These are phyloP conservation scores for Callocephalon fimbriatum DNA, from an alignment of 2,113 vertebrate species.

Conservation along the genomic window DNA sequence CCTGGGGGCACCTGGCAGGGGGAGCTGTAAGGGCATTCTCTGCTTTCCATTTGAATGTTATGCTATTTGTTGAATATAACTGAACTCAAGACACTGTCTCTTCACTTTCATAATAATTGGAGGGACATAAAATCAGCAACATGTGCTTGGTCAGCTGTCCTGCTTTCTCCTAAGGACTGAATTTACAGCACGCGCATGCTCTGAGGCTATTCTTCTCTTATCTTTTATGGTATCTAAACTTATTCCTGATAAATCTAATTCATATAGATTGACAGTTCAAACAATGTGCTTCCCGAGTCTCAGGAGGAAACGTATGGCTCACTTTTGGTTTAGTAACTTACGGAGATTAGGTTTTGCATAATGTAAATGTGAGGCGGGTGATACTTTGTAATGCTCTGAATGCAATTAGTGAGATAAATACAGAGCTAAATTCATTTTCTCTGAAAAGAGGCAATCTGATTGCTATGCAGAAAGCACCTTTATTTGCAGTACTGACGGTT, in stretches of 20 bases:
- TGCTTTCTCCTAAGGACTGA: slow-evolving; percentile 42
- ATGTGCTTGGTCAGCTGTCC: slow-evolving; percentile 46
- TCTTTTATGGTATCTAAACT: slow-evolving; percentile 36
- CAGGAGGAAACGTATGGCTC: slow-evolving; percentile 29
- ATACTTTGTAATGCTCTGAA: slow-evolving; percentile 60
- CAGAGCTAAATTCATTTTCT: slow-evolving; percentile 72
- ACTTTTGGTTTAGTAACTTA: slow-evolving; percentile 55
- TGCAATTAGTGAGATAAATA: slow-evolving; percentile 73
- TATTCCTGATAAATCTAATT: slow-evolving; percentile 63
- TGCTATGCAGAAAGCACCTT: slow-evolving; percentile 71
- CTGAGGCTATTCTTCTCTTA: slow-evolving; percentile 46
- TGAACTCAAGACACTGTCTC: not conserved
- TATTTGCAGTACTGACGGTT: slow-evolving; percentile 55
- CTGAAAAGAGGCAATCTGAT: slow-evolving; percentile 69
- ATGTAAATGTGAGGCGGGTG: slow-evolving; percentile 61
- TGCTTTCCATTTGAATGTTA: not conserved
- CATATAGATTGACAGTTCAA: slow-evolving; percentile 56
- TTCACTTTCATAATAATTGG: not conserved
- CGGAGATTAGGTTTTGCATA: slow-evolving; percentile 66
- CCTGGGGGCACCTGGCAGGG: not conserved
- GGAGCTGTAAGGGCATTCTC: not conserved
- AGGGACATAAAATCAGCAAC: slow-evolving; percentile 29
- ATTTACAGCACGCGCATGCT: slow-evolving; percentile 39
- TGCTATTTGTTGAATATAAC: not conserved
- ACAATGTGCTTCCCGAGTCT: slow-evolving; percentile 43